These are phyloP conservation scores for Lontra canadensis DNA, from an alignment of 2,113 vertebrate species.

Conservation along the genomic window DNA sequence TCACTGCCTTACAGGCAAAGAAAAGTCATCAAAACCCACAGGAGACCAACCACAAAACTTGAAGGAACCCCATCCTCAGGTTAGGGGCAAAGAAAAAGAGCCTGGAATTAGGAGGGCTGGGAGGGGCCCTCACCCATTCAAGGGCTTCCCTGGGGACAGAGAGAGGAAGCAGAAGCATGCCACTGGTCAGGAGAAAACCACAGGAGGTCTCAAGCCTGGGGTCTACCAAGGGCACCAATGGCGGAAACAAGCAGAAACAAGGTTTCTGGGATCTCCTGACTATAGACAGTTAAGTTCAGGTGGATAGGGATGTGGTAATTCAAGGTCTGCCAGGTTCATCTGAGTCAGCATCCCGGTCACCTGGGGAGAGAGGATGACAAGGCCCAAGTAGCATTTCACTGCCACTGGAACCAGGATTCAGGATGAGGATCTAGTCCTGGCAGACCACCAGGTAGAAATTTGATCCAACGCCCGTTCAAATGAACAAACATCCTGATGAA, in stretches of 20 bases:
- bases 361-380: background rate
- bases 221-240: too few relatives aligned
- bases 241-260: fast-evolving
- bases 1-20: background rate
- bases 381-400: background rate
- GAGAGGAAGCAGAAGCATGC: background rate
- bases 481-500: background rate
- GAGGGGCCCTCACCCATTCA: background rate
- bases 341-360: background rate
- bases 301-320: too few relatives aligned
- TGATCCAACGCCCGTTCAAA: background rate
- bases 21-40: background rate
- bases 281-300: background rate
- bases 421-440: background rate
- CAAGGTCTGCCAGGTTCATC: background rate
- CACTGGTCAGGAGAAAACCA: background rate
- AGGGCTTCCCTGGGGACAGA: background rate
- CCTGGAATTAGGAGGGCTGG: background rate
- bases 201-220: background rate
- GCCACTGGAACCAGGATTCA: background rate
- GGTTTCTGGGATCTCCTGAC: too few relatives aligned
- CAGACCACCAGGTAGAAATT: background rate
- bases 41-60: background rate
- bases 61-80: background rate
- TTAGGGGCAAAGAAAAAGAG: background rate